These are phyloP conservation scores for Belonocnema kinseyi DNA, from an alignment of 1,140 invertebrate species.

Conservation along the genomic window DNA sequence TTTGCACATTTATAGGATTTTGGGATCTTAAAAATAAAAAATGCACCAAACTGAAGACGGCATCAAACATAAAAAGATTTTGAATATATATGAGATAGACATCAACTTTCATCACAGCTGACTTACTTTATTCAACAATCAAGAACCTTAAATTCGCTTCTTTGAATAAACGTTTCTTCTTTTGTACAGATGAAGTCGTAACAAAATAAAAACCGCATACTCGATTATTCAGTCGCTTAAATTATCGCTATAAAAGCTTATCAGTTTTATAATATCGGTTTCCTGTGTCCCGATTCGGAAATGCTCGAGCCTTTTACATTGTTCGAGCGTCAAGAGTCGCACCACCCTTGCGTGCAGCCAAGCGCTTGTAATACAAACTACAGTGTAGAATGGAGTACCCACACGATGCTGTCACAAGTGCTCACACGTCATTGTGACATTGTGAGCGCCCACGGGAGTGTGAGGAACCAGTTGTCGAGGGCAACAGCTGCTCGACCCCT, in stretches of 20 bases:
- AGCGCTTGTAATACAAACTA: conserved; percentile 71
- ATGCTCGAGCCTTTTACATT: conserved; percentile 50
- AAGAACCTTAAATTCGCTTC: too few relatives aligned
- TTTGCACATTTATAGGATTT: too few relatives aligned
- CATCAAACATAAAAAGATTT: too few relatives aligned
- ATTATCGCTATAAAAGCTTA: neutral
- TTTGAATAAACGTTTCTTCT: too few relatives aligned
- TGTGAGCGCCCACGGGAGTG: conserved; percentile 66
- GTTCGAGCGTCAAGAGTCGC: conserved; percentile 68
- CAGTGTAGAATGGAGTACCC: conserved; percentile 62
- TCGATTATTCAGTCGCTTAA: too few relatives aligned
- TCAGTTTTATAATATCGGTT: conserved; percentile 12
- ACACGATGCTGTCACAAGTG: conserved; percentile 71
- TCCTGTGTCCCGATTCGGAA: conserved; percentile 45
- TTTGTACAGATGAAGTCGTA: too few relatives aligned
- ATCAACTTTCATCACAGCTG: too few relatives aligned
- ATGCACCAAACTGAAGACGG: too few relatives aligned
- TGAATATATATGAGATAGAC: too few relatives aligned
- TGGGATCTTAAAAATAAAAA: too few relatives aligned
- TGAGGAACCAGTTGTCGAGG: conserved; percentile 66
- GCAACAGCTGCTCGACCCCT: conserved; percentile 72
- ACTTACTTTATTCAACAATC: too few relatives aligned
- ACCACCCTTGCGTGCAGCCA: conserved; percentile 66
- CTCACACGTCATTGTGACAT: conserved; percentile 73
- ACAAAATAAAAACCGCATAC: too few relatives aligned